Percentiles rank a stretch among this genome's conserved stretches.
These are phyloP conservation scores for Potamilus streckersoni DNA, from an alignment of 1,140 invertebrate genomes.

Conservation along the genomic window DNA sequence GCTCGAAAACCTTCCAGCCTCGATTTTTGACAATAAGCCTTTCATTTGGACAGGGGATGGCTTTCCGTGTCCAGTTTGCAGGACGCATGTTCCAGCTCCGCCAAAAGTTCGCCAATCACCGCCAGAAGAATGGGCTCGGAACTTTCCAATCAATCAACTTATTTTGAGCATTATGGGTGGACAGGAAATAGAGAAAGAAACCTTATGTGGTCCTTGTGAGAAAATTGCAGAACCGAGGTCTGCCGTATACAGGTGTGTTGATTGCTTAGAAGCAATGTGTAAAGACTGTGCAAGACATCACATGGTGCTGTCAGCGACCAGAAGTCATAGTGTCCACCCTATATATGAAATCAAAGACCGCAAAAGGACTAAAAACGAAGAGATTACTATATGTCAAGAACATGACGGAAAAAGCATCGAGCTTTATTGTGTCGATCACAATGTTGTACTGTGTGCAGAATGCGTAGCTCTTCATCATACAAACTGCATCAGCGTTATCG, in stretches of 20 bases:
- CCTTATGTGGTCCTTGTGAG: constrained; percentile 18
- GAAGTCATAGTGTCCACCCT: constrained; percentile 14
- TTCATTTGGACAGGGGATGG: constrained; percentile 30
- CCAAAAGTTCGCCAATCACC: background rate
- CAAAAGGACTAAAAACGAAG: constrained; percentile 8
- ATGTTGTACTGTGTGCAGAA: constrained; percentile 20
- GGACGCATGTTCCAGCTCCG: constrained; percentile 19
- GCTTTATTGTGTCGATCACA: constrained; percentile 28
- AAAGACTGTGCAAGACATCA: constrained; percentile 17
- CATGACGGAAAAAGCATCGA: constrained; percentile 19
- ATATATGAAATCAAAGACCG: constrained; percentile 21
- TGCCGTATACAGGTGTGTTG: constrained; percentile 22
- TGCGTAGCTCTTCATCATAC: constrained; percentile 8
- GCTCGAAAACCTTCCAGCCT: constrained; percentile 25
- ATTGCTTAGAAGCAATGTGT: constrained; percentile 26
- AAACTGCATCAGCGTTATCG: constrained; percentile 18
- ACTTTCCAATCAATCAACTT: constrained; percentile 29
- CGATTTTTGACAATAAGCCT: constrained; percentile 28
- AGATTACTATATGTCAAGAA: constrained; percentile 17
- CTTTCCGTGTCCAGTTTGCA: constrained; percentile 32
- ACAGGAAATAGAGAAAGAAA: constrained; percentile 10
- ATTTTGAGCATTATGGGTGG: constrained; percentile 25
- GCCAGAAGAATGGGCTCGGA: constrained; percentile 13
- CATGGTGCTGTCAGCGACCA: constrained; percentile 21
- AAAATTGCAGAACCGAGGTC: constrained; percentile 25